Conservation (phyloP, 2,797 vertebrate genomes). For the Dryobates pubescens region DNA sequence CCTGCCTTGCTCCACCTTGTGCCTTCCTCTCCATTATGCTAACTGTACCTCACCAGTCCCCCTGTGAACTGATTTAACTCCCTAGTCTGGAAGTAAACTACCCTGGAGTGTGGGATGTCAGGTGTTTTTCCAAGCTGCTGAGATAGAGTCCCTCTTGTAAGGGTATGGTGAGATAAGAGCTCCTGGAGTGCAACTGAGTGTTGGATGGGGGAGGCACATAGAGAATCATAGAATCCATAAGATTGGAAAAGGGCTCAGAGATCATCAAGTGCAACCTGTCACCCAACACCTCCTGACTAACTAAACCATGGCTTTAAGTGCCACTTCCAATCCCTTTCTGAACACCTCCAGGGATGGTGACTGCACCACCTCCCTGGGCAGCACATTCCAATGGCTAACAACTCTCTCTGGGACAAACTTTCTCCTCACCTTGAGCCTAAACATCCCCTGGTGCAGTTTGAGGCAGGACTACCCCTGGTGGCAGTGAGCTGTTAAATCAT, state of each 20-base stretch:
- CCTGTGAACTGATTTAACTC: not conserved
- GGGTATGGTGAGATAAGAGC: not conserved
- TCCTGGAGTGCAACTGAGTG: rapidly evolving
- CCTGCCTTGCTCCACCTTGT: not conserved
- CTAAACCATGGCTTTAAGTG: too few species aligned
- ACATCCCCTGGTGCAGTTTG: too few species aligned
- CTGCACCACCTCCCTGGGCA: too few species aligned
- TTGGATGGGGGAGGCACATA: not conserved
- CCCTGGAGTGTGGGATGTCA: not conserved
- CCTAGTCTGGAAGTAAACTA: not conserved
- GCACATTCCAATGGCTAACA: too few species aligned
- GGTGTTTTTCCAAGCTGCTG: not conserved
- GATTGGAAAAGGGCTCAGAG: too few species aligned
- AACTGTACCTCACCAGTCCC: rapidly evolving
- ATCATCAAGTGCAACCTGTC: too few species aligned
- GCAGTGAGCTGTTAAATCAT: not conserved
- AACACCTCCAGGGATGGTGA: too few species aligned
- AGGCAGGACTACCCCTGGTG: not conserved
- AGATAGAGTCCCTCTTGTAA: not conserved
- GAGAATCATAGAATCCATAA: not conserved
- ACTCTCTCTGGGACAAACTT: too few species aligned
- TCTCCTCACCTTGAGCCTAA: too few species aligned
- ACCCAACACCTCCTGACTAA: too few species aligned
- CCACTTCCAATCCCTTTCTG: too few species aligned
- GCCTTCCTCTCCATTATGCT: not conserved